Conservation (phyloP, 2,888 invertebrate species). For the Nycteola revayana region DNA sequence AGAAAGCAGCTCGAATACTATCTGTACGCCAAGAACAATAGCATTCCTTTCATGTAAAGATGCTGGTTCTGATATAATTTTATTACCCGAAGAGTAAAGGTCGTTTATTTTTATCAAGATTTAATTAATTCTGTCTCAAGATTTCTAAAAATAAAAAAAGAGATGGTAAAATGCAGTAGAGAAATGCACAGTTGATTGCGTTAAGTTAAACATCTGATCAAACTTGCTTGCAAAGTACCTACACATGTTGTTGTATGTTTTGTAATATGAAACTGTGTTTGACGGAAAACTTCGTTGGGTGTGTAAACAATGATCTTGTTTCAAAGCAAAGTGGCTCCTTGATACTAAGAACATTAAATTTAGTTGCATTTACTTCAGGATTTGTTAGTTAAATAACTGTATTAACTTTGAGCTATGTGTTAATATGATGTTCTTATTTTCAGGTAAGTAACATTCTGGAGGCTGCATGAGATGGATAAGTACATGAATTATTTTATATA, state of each 20-base stretch:
- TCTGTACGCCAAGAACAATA: slow-evolving; percentile 52
- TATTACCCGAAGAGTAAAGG: slow-evolving; percentile 10
- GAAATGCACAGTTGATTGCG: slow-evolving; percentile 1
- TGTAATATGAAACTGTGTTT: slow-evolving; percentile 61
- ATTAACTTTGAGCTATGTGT: slow-evolving; percentile 9
- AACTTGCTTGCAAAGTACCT: slow-evolving; percentile 6
- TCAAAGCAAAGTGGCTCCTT: slow-evolving; percentile 38
- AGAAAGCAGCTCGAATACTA: slow-evolving; percentile 53
- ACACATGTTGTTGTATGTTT: slow-evolving; percentile 47
- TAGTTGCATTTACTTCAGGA: slow-evolving; percentile 13
- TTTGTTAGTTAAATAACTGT: slow-evolving; percentile 11
- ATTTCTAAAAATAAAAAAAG: neutral
- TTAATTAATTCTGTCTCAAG: slow-evolving; percentile 6
- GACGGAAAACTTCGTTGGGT: slow-evolving; percentile 52
- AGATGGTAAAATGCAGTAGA: neutral
- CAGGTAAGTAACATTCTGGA: slow-evolving; percentile 45
- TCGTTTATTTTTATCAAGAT: slow-evolving; percentile 12
- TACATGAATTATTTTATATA: too few relatives aligned
- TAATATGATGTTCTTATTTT: slow-evolving; percentile 35
- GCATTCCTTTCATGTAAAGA: slow-evolving; percentile 50
- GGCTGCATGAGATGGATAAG: slow-evolving; percentile 31
- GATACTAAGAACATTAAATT: slow-evolving; percentile 12
- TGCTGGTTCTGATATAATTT: slow-evolving; percentile 32
- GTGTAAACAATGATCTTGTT: slow-evolving; percentile 50
- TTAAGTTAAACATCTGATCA: too few relatives aligned